A percentile compares a stretch with the other conserved stretches of the same genome.
phyloP scores from a whole-genome alignment of 2,888 invertebrate species.

The Synanthedon vespiformis region DNA sequence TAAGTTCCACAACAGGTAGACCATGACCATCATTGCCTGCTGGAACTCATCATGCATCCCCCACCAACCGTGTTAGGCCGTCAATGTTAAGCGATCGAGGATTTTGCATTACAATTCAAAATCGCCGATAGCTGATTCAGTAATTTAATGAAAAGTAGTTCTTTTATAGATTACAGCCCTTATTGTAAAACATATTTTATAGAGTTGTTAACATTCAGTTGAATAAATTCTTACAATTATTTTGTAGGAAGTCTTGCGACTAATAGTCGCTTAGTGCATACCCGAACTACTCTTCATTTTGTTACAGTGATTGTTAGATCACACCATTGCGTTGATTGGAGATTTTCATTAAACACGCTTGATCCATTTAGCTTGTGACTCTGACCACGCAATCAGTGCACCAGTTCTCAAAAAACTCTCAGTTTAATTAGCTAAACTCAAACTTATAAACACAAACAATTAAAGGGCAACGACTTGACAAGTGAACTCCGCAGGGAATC shows the following conservation, averaged over 20 bases:
- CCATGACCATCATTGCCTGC: slow-evolving; percentile 14
- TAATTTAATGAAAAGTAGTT: neutral
- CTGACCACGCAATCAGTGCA: slow-evolving; percentile 48
- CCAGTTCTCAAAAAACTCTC: slow-evolving; percentile 56
- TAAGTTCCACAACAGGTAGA: slow-evolving; percentile 95
- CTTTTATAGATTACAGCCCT: no score
- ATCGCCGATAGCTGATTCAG: slow-evolving; percentile 16
- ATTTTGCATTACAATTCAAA: slow-evolving; percentile 27
- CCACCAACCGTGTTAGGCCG: slow-evolving; percentile 10
- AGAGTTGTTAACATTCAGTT: no score
- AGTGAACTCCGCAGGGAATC: slow-evolving; percentile 39
- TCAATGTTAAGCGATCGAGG: slow-evolving; percentile 26
- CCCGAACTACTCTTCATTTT: no score
- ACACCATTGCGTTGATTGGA: slow-evolving; percentile 57
- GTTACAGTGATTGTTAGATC: slow-evolving; percentile 16
- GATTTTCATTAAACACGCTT: slow-evolving; percentile 49
- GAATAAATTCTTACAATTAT: no score
- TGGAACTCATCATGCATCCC: slow-evolving; percentile 6
- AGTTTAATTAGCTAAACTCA: slow-evolving; percentile 25
- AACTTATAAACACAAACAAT: slow-evolving; percentile 62
- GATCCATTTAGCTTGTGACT: slow-evolving; percentile 64
- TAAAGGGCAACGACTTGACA: slow-evolving; percentile 64
- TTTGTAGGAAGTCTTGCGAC: no score
- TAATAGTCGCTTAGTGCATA: neutral
- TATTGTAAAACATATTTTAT: no score